Conservation (phyloP, 1,140 invertebrate genomes). For the Zophobas morio region DNA sequence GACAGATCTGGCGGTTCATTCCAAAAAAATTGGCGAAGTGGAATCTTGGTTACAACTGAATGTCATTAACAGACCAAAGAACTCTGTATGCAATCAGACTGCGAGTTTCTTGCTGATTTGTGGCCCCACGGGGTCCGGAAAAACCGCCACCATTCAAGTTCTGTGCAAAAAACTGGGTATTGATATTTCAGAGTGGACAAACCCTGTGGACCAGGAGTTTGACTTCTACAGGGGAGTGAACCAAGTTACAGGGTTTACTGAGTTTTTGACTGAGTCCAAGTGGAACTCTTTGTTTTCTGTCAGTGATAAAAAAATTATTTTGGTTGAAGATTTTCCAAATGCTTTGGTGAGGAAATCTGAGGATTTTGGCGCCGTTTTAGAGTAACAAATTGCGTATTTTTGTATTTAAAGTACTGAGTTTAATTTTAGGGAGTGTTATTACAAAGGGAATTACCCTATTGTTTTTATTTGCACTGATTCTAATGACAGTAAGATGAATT, state of each 20-base stretch:
- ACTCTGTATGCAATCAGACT: conserved; percentile 59
- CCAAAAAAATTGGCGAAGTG: conserved; percentile 76
- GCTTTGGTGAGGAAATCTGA: conserved; percentile 73
- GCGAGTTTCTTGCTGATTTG: conserved; percentile 76
- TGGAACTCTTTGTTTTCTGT: conserved; percentile 74
- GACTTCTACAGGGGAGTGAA: conserved; percentile 68
- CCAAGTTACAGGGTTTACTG: conserved; percentile 77
- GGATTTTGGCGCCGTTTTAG: conserved; percentile 75
- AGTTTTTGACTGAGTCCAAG: conserved; percentile 79
- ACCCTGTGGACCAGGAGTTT: conserved; percentile 74
- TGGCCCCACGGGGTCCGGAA: conserved; percentile 81
- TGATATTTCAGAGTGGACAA: conserved; percentile 80
- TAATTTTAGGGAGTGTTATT: conserved; percentile 74
- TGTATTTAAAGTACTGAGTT: background rate
- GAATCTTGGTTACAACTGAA: conserved; percentile 71
- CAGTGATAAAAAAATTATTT: conserved; percentile 70
- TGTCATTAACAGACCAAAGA: conserved; percentile 44
- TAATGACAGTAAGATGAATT: conserved; percentile 73
- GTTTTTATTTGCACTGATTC: conserved; percentile 81
- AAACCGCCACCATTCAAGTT: conserved; percentile 75
- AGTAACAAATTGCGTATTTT: conserved; percentile 68
- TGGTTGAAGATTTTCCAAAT: conserved; percentile 86
- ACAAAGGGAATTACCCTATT: conserved; percentile 76
- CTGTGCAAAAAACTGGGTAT: conserved; percentile 74
- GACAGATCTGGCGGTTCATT: conserved; percentile 74